Evolutionary conservation across 2,113 vertebrate genomes (phyloP), one percentile per base, ranked within the genome.

Genomic region (Cygnus buccinator): DNA sequence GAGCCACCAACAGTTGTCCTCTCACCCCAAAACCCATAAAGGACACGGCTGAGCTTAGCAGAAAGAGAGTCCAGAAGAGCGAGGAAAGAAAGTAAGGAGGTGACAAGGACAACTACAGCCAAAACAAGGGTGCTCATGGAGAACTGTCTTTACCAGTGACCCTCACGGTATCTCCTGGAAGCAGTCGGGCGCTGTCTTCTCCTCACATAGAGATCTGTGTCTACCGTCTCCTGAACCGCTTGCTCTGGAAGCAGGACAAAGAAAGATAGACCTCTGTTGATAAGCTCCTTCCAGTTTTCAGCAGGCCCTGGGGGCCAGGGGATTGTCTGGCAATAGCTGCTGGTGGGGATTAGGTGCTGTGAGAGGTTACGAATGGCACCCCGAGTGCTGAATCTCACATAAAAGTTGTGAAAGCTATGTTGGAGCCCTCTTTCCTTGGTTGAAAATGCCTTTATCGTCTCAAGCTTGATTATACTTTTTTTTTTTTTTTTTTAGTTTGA

Each of bases 161-260:
- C 46, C 80, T 95, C 46, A 11, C 0, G 59, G 72, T 44, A 72
- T 29, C 72, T 90, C 85, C 66, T 94, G 90, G 97, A 70, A 25
- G 58, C 74, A 41, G 95, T 11, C 10, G 67, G 81, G 23, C 5
- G 63, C 70, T 93, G 91, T 46, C 80, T 44, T 59, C 96, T 93
- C 48, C 95, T 95, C 52, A 63, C 26, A 48, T 73, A 65, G 43
- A 90, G 78, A 19, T 95, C 96, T 37, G 78, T 82, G 48, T 93
- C 95, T 44, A 68, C 92, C 4, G 88, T 72, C 93, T 97, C 96
- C 94, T 97, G 94, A 87, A 96, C 94, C 1, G 87, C 97, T 97
- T 96, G 94, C 50, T 97, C 96, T 97, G 79, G 66, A 89, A 92
- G 76, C 82, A 86, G 58, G 59, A 94, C 67, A 92, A 83, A 92